Percentiles rank a stretch among this genome's conserved stretches.
phyloP scores from a whole-genome alignment of 2,113 vertebrate genomes.

The Syngnathus scovelli region DNA sequence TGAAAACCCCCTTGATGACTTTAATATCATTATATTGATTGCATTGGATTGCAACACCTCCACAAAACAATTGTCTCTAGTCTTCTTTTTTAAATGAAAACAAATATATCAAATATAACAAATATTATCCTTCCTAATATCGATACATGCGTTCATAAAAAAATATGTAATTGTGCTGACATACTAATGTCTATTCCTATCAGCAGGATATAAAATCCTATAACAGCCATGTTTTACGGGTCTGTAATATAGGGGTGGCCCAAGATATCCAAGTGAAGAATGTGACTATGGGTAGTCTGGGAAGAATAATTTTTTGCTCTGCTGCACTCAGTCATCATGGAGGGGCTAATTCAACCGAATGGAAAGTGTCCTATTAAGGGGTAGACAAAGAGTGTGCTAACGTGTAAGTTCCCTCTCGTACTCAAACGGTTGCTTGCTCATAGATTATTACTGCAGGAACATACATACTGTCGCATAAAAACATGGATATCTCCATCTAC shows the following conservation, averaged over 20 bases:
- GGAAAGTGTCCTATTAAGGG: constrained; percentile 62
- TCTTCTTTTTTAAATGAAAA: background rate
- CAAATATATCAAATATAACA: background rate
- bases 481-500: constrained; percentile 8
- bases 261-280: constrained; percentile 53
- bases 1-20: constrained; percentile 20
- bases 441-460: constrained; percentile 24
- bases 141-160: background rate
- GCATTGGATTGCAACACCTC: constrained; percentile 1
- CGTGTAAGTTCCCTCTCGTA: constrained; percentile 22
- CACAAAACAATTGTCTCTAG: background rate
- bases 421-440: constrained; percentile 31
- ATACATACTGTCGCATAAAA: constrained; percentile 7
- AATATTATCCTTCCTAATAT: background rate
- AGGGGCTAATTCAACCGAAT: constrained; percentile 60
- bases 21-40: constrained; percentile 21
- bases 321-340: constrained; percentile 59
- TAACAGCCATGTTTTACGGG: background rate
- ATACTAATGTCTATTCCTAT: constrained; percentile 28
- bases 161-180: background rate
- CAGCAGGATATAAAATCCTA: constrained; percentile 31
- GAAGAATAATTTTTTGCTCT: constrained; percentile 64
- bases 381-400: constrained; percentile 50
- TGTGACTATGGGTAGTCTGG: constrained; percentile 56
- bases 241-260: constrained; percentile 13